Evolutionary conservation across 2,888 invertebrate species (phyloP), one percentile per base, ranked within the genome.

Genomic region (Dasypolia templi): DNA sequence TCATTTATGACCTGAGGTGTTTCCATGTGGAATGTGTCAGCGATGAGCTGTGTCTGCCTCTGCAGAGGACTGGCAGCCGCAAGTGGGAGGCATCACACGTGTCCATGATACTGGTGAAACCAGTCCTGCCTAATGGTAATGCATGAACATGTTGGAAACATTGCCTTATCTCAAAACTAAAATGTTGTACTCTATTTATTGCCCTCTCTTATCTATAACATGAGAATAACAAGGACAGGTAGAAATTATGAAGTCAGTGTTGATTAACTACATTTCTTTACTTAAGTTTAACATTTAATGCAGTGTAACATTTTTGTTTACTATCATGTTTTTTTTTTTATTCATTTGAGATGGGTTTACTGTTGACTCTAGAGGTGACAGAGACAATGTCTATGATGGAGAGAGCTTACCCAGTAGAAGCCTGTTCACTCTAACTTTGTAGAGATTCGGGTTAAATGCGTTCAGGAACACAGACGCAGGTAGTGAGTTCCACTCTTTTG

Each of bases 101-200:
- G 0, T 97, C 97, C 73, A 98, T 98, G 98, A 97, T 98, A 59
- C 93, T 98, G 53, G 98, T 98, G 0, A 97, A 97, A 91, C 98
- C 98, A 6, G 97, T 97, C 0, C 92, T 97, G 35, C 93, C 96
- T 22, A 97, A 96, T 90, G 97, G 96, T 96, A 89, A 89, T 86
- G 86, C 19, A 72, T 61, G 22, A 39, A 53, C 14, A 53, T 14
- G 9, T 19, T 29, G 42, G 55, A 55, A 51, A 44, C 17, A 7
- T 29, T 17, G 19, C 22, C 22, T 14, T 46, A 46, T 17, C 29
- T 39, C 12, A 53, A 72, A 72, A 53, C 12, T 26, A 26, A 26
- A 51, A 29, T 35, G 17, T 9, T 53, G 17, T 56, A 29, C 17
- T 49, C 5, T 72, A 29, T 42, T 32, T 72, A 29, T 42, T 32